Base-by-base conservation (phyloP, 2,888 invertebrate species). In the Phorcus lineatus region DNA sequence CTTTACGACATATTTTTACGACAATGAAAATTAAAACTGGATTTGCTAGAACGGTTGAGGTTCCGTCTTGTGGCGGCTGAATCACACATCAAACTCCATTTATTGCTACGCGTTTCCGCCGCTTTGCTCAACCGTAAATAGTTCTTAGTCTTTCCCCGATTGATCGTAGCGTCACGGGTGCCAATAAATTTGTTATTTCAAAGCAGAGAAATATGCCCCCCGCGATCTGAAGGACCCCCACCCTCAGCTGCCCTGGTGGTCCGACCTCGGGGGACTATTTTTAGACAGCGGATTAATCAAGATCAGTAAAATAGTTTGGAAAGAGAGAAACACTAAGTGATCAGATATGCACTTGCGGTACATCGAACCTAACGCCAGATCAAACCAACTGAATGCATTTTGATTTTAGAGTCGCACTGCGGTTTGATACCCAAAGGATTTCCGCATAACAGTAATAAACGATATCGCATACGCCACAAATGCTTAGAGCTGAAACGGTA, bases 1-100 rank as follows among this genome's bases (percentile, higher is more conserved):
- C 70, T 70, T 70, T 70, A 70, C 70, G 70, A 70, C 70, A 70
- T 70, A 70, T 70, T 70, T 70, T 70, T 70, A 70, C 70, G 70
- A 70, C 70, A 70, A 70, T 70, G 70, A 70, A 70, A 70, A 70
- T 70, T 70, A 70, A 70, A 70, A 70, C 31, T n/a, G 17, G 70
- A 70, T 40, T 70, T 70, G 70, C 70, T 40, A 70, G 70, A 70
- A 31, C 19, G 70, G 70, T 70, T 40, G 70, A 70, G 36, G 70
- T 70, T 70, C 70, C 36, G 16, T 70, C 28, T 47, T 28, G 70
- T 70, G 36, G 70, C 40, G 70, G 70, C 28, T 70, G 70, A 70
- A 70, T 70, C 70, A 36, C 70, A 70, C 70, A 70, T 70, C 70
- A 70, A 70, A 70, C 70, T 70, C 13, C 40, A 40, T 70, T 70